These are phyloP conservation scores for Ianthella basta DNA, from an alignment of 37 sponge, comb jelly and placozoan genomes.

Conservation along the genomic window DNA sequence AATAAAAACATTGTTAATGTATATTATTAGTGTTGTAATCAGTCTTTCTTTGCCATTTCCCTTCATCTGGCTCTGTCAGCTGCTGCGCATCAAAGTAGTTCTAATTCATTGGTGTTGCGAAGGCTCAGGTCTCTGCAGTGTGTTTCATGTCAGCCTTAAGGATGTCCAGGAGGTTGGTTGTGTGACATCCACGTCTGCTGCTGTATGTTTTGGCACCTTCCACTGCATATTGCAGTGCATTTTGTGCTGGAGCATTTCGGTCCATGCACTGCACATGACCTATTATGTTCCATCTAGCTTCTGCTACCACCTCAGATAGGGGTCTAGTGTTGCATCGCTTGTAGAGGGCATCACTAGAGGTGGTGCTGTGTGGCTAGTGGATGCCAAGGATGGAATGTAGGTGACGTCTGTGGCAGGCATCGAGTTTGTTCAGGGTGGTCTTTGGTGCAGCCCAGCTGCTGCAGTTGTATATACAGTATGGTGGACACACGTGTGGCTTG, in stretches of 20 bases:
- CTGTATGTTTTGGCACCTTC: background rate
- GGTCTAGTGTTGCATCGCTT: background rate
- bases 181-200: background rate
- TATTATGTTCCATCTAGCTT: background rate
- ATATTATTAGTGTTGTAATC: no score
- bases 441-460: constrained; percentile 22
- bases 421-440: constrained; percentile 8
- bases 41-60: no score
- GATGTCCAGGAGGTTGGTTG: constrained; percentile 2
- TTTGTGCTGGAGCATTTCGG: background rate
- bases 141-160: background rate
- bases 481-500: background rate
- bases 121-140: background rate
- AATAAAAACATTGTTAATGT: no score
- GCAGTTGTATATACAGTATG: background rate
- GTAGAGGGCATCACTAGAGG: background rate
- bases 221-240: background rate
- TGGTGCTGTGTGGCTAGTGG: constrained; percentile 11
- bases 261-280: background rate
- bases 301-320: background rate
- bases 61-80: no score
- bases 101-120: no score
- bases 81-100: no score
- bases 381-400: constrained; percentile 7
- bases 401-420: constrained; percentile 21